Base-by-base conservation (phyloP, 2,113 vertebrate genomes). In the Chinchilla lanigera region DNA sequence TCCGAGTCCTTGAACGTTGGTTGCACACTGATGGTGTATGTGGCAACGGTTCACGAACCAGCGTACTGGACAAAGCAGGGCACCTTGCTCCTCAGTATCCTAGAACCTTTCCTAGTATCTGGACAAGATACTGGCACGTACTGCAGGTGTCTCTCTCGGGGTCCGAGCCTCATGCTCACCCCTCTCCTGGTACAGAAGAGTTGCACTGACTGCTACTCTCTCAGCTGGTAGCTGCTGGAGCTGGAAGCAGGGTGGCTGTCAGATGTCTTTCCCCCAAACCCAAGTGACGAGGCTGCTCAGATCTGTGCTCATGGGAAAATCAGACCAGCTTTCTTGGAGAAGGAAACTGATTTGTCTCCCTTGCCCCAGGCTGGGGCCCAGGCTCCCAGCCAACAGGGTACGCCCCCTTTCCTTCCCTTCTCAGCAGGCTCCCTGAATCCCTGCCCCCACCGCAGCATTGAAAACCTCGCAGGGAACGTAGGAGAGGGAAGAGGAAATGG, bases 81-180 rank as follows among this genome's bases (percentile, higher is more conserved):
- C 41, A 86, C 80, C 80, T 41, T 28, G 0, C 1, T 77, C 30
- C 52, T 14, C 67, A 86, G 88, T n/a, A n/a, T n/a, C n/a, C n/a
- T n/a, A n/a, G n/a, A n/a, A n/a, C n/a, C n/a, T n/a, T n/a, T n/a
- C n/a, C n/a, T n/a, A n/a, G n/a, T n/a, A n/a, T n/a, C 77, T 47
- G 47, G 61, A 80, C 19, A 41, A 58, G 75, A 73, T 44, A 89
- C 54, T 81, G 78, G 82, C 1, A 0, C 58, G 75, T 38, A 77
- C 71, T 58, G 58, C 6, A 38, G 86, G 77, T 82, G 20, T 41
- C 28, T 90, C 63, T 82, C 44, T 75, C 0, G 2, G 71, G 75
- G n/a, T 96, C 78, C 88, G 58, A 75, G 17, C 83, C 63, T 95
- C 75, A 83, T 75, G 9, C 77, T 54, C 81, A 91, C 73, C 58